Conservation (phyloP, 2,888 invertebrate genomes). For the Galeopsomyia nigrocyanea region DNA sequence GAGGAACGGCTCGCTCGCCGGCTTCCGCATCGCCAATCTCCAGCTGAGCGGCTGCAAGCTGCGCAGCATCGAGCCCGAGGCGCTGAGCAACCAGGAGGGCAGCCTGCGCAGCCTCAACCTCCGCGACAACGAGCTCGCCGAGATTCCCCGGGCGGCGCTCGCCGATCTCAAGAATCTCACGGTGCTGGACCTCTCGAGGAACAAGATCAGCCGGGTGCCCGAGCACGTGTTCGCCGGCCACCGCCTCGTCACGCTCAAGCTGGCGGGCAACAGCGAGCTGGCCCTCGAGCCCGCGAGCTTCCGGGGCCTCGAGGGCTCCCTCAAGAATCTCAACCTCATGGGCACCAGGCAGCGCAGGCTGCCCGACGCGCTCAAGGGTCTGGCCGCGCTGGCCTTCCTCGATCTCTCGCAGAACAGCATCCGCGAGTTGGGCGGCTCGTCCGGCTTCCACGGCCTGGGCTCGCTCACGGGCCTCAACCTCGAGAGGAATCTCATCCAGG, state of each 20-base stretch:
- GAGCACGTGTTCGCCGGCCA: slow-evolving; percentile 83
- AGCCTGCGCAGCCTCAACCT: slow-evolving; percentile 87
- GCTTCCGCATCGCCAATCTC: slow-evolving; percentile 83
- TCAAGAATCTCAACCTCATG: slow-evolving; percentile 92
- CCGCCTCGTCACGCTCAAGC: slow-evolving; percentile 83
- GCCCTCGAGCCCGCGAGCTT: slow-evolving; percentile 80
- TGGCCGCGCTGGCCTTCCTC: slow-evolving; percentile 86
- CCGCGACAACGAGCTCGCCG: slow-evolving; percentile 84
- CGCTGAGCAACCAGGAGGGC: slow-evolving; percentile 87
- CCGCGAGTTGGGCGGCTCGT: slow-evolving; percentile 81
- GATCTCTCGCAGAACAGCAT: slow-evolving; percentile 92
- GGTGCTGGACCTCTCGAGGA: slow-evolving; percentile 87
- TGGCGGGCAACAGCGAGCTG: slow-evolving; percentile 87
- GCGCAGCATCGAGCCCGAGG: slow-evolving; percentile 77
- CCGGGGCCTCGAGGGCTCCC: slow-evolving; percentile 82
- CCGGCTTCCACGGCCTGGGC: slow-evolving; percentile 83
- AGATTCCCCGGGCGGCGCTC: slow-evolving; percentile 83
- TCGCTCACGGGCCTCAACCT: slow-evolving; percentile 89
- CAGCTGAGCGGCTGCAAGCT: slow-evolving; percentile 89
- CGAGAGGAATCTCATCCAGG: slow-evolving; percentile 88
- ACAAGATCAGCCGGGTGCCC: slow-evolving; percentile 80
- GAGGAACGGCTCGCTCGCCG: slow-evolving; percentile 77
- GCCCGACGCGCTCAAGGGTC: slow-evolving; percentile 83
- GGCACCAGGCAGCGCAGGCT: slow-evolving; percentile 85
- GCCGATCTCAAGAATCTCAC: slow-evolving; percentile 79